Conservation (phyloP, 1,140 invertebrate genomes). For the Gonioctena quinquepunctata region DNA sequence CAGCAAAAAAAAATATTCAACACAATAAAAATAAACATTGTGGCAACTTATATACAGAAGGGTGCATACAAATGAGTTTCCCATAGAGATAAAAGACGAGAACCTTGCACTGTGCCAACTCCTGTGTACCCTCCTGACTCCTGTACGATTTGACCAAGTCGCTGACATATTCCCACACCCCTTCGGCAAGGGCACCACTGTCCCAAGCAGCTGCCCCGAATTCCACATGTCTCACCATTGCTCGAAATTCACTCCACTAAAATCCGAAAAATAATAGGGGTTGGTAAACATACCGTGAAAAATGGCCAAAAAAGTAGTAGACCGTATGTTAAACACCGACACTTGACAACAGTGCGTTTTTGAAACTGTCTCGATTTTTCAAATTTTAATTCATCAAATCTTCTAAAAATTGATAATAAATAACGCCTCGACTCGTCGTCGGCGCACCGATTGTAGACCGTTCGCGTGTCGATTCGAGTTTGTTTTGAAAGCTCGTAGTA, state of each 20-base stretch:
- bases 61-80: neutral
- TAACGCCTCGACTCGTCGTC: no score
- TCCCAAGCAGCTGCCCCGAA: constrained; percentile 35
- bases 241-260: neutral
- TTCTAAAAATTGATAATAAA: no score
- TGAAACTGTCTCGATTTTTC: neutral
- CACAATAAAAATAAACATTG: constrained; percentile 5
- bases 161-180: constrained; percentile 58
- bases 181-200: constrained; percentile 45
- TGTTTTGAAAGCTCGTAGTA: constrained; percentile 16
- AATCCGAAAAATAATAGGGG: neutral
- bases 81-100: neutral
- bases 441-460: neutral
- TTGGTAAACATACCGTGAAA: neutral
- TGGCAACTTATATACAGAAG: neutral
- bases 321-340: no score
- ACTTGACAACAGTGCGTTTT: neutral
- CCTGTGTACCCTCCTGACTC: constrained; percentile 23
- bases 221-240: constrained; percentile 53
- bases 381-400: neutral
- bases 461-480: constrained; percentile 5
- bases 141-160: constrained; percentile 56
- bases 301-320: neutral
- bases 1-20: neutral
- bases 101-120: constrained; percentile 16